phyloP scores from a whole-genome alignment of 2,797 vertebrate genomes.

The Lithobates pipiens region DNA sequence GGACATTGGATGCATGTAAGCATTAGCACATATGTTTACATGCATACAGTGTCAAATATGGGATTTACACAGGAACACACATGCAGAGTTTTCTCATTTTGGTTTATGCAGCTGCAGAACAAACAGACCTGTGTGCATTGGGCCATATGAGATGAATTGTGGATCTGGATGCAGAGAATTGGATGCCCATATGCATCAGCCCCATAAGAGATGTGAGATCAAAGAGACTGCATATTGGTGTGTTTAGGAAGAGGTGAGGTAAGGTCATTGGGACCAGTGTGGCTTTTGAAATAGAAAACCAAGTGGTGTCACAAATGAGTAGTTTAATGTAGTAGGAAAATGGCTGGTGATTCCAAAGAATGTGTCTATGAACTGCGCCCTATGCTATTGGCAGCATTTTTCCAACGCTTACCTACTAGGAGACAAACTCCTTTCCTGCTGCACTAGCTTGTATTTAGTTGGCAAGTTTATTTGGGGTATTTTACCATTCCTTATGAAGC shows the following conservation, averaged over 20 bases:
- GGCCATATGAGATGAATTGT: too few relatives aligned
- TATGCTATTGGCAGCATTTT: not conserved
- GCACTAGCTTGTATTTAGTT: not conserved
- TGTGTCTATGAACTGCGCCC: not conserved
- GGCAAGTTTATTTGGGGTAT: too few relatives aligned
- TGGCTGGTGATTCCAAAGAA: not conserved
- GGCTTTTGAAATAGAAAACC: not conserved
- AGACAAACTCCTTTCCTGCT: not conserved
- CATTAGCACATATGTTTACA: too few relatives aligned
- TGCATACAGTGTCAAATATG: too few relatives aligned
- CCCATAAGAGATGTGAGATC: not conserved
- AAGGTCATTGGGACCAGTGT: not conserved
- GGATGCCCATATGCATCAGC: too few relatives aligned
- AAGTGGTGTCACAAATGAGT: not conserved
- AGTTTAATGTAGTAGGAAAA: not conserved
- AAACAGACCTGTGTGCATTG: too few relatives aligned
- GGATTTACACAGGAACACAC: too few relatives aligned
- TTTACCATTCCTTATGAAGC: not conserved
- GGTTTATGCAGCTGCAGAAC: too few relatives aligned
- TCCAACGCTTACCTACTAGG: not conserved
- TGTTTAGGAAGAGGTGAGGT: not conserved
- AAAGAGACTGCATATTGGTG: not conserved
- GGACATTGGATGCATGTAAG: too few relatives aligned
- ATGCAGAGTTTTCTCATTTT: too few relatives aligned
- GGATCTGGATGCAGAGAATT: too few relatives aligned